Conservation (phyloP, 1,140 invertebrate genomes). For the Heliothis virescens region DNA sequence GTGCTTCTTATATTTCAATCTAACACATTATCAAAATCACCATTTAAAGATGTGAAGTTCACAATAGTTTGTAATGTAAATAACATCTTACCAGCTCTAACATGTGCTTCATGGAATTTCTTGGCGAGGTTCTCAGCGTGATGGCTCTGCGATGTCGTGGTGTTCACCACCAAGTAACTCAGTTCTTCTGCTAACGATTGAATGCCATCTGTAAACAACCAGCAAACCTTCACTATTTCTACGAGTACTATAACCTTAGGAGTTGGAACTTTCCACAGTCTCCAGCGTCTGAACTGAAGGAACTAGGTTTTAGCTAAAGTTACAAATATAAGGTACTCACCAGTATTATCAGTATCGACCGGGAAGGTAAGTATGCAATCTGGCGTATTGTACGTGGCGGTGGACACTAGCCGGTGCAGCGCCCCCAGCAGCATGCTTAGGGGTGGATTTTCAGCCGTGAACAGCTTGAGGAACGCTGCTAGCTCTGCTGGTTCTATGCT, state of each 20-base stretch:
- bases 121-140: constrained; percentile 62
- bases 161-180: constrained; percentile 36
- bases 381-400: constrained; percentile 84
- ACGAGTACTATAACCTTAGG: not conserved
- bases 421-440: constrained; percentile 85
- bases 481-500: constrained; percentile 87
- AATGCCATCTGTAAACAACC: constrained; percentile 35
- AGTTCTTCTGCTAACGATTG: constrained; percentile 54
- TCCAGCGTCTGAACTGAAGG: no score
- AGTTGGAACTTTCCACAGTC: no score
- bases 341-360: constrained; percentile 42
- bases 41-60: no score
- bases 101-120: constrained; percentile 58
- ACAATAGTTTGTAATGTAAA: no score
- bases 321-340: not conserved
- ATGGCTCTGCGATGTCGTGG: constrained; percentile 57
- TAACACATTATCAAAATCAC: not conserved
- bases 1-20: not conserved
- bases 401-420: constrained; percentile 83
- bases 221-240: not conserved
- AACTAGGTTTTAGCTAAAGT: no score
- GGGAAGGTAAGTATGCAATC: constrained; percentile 88
- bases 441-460: constrained; percentile 85
- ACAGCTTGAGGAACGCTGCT: constrained; percentile 86
- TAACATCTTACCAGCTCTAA: constrained; percentile 54